phyloP scores from a whole-genome alignment of 2,888 invertebrate genomes.

The Craniophora ligustri region DNA sequence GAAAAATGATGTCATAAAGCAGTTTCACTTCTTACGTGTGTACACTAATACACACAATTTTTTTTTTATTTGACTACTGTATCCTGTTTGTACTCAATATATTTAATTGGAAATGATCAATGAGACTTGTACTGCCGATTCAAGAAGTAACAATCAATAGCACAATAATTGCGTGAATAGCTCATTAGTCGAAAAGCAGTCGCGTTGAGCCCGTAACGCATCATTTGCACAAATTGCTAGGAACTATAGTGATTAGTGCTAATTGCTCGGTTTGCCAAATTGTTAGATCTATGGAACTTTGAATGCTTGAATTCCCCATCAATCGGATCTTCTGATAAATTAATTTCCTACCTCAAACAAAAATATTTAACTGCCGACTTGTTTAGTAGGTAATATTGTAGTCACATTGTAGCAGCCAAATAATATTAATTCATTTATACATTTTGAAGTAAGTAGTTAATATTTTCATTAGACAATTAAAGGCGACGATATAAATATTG shows the following conservation, averaged over 20 bases:
- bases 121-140: conserved; percentile 24
- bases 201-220: conserved; percentile 66
- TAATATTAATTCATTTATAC: conserved; percentile 11
- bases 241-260: conserved; percentile 79
- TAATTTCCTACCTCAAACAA: conserved; percentile 1
- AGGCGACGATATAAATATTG: conserved; percentile 14
- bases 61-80: too few relatives aligned
- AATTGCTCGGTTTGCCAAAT: conserved; percentile 80
- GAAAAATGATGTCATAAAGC: too few relatives aligned
- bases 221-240: conserved; percentile 78
- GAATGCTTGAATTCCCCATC: conserved; percentile 12
- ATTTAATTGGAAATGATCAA: conserved; percentile 30
- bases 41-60: too few relatives aligned
- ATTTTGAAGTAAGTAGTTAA: conserved; percentile 20
- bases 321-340: conserved; percentile 28
- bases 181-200: conserved; percentile 75
- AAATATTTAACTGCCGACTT: background rate
- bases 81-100: too few relatives aligned
- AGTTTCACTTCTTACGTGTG: too few relatives aligned
- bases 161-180: conserved; percentile 69
- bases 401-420: conserved; percentile 7
- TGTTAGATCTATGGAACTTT: conserved; percentile 64
- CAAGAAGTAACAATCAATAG: conserved; percentile 62
- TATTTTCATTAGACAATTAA: conserved; percentile 13
- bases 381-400: background rate